phyloP scores from a whole-genome alignment of 2,888 invertebrate species.

The Xiphydria camelus region DNA sequence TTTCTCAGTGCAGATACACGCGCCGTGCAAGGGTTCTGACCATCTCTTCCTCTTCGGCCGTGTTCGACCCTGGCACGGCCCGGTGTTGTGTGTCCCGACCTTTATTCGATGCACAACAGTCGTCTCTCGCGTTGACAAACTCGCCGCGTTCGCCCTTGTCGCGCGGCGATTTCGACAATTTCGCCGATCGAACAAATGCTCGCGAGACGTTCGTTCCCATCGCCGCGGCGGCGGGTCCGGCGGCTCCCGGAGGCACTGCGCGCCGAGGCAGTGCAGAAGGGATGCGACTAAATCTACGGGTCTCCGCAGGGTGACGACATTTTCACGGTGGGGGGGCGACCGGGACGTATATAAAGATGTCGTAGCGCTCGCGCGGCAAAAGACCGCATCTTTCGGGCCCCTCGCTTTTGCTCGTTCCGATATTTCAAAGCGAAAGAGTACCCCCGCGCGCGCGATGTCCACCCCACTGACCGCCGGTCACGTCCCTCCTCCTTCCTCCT shows the following conservation, averaged over 20 bases:
- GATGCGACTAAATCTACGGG: constrained; percentile 46
- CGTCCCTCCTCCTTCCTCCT: constrained; percentile 11
- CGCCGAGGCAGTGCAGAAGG: constrained; percentile 7
- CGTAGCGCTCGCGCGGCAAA: constrained; percentile 37
- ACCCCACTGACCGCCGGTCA: too few relatives aligned
- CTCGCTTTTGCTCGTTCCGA: constrained; percentile 13
- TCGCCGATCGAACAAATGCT: too few relatives aligned
- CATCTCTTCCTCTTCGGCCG: too few relatives aligned
- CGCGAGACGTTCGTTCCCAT: background rate
- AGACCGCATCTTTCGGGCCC: constrained; percentile 32
- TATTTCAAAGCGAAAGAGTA: constrained; percentile 1
- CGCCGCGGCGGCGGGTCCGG: too few relatives aligned
- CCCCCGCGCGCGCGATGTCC: constrained; percentile 13
- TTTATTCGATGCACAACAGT: too few relatives aligned
- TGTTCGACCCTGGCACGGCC: too few relatives aligned
- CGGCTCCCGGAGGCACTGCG: constrained; percentile 3
- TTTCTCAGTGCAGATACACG: too few relatives aligned
- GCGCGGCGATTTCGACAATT: too few relatives aligned
- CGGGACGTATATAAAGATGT: constrained; percentile 47
- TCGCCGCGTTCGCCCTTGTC: too few relatives aligned
- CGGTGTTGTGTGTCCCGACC: too few relatives aligned
- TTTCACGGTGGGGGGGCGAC: constrained; percentile 45
- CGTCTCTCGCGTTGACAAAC: too few relatives aligned
- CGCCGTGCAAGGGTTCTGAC: too few relatives aligned
- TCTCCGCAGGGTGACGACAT: constrained; percentile 53